These are phyloP conservation scores for Crepidodera aurea DNA, from an alignment of 2,888 invertebrate genomes.

Conservation along the genomic window DNA sequence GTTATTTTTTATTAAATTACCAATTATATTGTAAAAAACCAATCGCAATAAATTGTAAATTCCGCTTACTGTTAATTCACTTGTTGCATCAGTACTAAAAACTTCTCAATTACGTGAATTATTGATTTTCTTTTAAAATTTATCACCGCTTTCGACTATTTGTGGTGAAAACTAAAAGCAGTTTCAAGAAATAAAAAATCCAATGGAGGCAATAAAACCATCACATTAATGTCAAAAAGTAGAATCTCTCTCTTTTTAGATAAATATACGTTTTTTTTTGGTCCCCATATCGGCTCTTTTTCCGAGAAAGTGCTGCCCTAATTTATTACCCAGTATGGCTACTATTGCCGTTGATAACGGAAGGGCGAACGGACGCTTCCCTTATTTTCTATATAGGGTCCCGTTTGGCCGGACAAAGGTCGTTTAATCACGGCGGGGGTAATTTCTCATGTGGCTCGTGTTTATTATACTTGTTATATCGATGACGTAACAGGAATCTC, in stretches of 20 bases:
- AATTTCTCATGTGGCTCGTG: conserved; percentile 16
- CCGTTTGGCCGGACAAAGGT: conserved; percentile 15
- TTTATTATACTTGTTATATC: conserved; percentile 19
- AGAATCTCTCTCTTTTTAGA: conserved; percentile 11
- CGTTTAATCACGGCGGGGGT: conserved; percentile 22
- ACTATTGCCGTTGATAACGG: conserved; percentile 27
- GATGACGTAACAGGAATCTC: background rate
- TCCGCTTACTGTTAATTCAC: no score
- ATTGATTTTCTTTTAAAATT: background rate
- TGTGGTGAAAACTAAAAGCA: conserved; percentile 10
- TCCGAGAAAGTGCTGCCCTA: conserved; percentile 21
- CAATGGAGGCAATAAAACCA: conserved; percentile 17
- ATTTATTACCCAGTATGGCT: conserved; percentile 19
- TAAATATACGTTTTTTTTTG: conserved; percentile 20
- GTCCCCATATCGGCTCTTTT: conserved; percentile 12
- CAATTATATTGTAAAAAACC: no score
- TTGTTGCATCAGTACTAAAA: no score
- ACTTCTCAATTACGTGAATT: background rate
- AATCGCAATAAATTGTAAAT: no score
- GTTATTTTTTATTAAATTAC: no score
- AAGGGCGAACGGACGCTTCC: conserved; percentile 15
- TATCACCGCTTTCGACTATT: conserved; percentile 2
- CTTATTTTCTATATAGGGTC: conserved; percentile 13
- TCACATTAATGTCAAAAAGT: conserved; percentile 27
- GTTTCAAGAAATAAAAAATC: conserved; percentile 22